phyloP scores from a whole-genome alignment of 2,888 invertebrate species.

The Pandemis corylana region DNA sequence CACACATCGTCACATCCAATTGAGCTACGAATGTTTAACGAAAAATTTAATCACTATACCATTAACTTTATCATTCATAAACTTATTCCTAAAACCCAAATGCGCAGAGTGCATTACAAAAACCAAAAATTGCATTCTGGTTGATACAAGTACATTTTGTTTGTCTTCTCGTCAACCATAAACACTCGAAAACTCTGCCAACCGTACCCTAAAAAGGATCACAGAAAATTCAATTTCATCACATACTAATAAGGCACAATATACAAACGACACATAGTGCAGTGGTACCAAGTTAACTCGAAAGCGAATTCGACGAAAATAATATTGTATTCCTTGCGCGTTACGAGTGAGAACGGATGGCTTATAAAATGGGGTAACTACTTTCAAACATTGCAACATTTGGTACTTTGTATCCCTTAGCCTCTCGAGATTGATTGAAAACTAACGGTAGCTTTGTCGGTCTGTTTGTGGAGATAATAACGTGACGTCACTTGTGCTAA shows the following conservation, averaged over 20 bases:
- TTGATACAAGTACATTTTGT: constrained; percentile 53
- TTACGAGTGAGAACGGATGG: background rate
- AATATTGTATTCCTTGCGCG: background rate
- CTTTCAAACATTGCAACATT: constrained; percentile 63
- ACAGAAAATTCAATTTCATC: constrained; percentile 42
- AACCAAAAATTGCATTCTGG: constrained; percentile 47
- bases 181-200: constrained; percentile 52
- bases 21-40: no score
- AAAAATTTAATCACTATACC: no score
- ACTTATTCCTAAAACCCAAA: constrained; percentile 17
- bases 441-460: constrained; percentile 73
- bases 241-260: rapidly evolving
- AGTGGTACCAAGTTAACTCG: constrained; percentile 30
- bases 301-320: background rate
- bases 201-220: background rate
- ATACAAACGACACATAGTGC: background rate
- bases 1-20: background rate
- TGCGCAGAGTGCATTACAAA: constrained; percentile 22
- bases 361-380: constrained; percentile 25
- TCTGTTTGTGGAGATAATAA: constrained; percentile 76
- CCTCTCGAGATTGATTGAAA: constrained; percentile 80
- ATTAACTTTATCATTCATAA: background rate
- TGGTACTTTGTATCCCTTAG: constrained; percentile 60
- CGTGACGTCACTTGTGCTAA: constrained; percentile 67
- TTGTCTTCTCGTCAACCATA: constrained; percentile 56